A percentile compares a stretch with the other conserved stretches of the same genome.
Conservation (phyloP, 1,140 invertebrate species). For the Zaprionus gabonicus region DNA sequence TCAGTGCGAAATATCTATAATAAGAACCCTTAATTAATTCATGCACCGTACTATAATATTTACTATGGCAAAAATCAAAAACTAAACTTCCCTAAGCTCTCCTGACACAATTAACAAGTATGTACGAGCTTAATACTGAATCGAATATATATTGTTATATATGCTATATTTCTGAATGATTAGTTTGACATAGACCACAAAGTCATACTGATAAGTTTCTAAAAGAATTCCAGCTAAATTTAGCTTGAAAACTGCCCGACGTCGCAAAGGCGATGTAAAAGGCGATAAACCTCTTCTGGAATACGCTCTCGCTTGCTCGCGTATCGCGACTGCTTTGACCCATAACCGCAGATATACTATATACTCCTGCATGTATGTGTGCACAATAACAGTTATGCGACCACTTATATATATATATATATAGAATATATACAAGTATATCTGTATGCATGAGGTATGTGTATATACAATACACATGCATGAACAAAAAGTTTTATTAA, state of each 20-base stretch:
- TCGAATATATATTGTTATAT: too few species aligned
- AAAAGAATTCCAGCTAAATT: neutral
- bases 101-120: too few species aligned
- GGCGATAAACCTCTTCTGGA: neutral
- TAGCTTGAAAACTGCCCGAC: neutral
- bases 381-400: neutral
- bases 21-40: too few species aligned
- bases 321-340: neutral
- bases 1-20: too few species aligned
- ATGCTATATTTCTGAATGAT: too few species aligned
- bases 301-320: neutral
- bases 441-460: neutral
- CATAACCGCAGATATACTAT: neutral
- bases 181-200: neutral
- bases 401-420: neutral
- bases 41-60: too few species aligned
- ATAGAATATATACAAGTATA: neutral
- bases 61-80: too few species aligned
- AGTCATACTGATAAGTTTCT: neutral
- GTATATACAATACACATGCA: neutral
- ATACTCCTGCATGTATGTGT: neutral
- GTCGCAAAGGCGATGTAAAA: neutral
- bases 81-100: too few species aligned
- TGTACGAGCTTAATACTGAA: too few species aligned
- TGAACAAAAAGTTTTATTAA: conserved; percentile 9